A percentile compares a stretch with the other conserved stretches of the same genome.
phyloP scores from a whole-genome alignment of 2,113 vertebrate genomes.

The Stercorarius parasiticus region DNA sequence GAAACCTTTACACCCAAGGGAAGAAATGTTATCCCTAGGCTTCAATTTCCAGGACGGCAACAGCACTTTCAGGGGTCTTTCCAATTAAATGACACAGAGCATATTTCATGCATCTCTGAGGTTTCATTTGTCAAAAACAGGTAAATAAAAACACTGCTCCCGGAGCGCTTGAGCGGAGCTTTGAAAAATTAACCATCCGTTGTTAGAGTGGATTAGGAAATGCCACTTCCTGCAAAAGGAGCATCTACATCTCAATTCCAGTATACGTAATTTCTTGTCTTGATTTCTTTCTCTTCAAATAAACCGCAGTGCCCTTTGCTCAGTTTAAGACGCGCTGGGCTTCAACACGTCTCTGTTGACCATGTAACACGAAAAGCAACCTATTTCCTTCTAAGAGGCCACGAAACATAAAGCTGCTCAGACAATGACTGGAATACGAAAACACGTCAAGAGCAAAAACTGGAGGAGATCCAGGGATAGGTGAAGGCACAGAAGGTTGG shows the following conservation, averaged over 20 bases:
- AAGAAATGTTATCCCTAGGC: neutral
- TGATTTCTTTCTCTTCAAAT: neutral
- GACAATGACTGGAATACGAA: neutral
- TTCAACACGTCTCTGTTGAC: neutral
- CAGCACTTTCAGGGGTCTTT: neutral
- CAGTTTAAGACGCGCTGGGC: neutral
- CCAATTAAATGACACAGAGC: neutral
- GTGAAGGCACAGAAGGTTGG: neutral
- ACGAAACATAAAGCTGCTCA: neutral
- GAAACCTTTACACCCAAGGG: neutral
- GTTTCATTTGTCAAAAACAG: neutral
- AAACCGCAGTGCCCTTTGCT: neutral
- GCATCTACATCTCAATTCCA: neutral
- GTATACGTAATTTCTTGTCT: neutral
- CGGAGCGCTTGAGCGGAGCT: neutral
- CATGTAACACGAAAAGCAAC: neutral
- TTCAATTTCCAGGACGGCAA: neutral
- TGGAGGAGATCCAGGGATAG: neutral
- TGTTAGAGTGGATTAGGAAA: neutral
- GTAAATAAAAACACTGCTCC: neutral
- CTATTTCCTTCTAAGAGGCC: neutral
- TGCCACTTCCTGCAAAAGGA: neutral
- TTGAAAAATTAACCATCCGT: neutral
- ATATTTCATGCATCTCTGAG: neutral
- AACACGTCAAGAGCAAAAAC: neutral